These are phyloP conservation scores for Myripristis jacobus DNA, from an alignment of 2,797 vertebrate genomes.

Conservation along the genomic window DNA sequence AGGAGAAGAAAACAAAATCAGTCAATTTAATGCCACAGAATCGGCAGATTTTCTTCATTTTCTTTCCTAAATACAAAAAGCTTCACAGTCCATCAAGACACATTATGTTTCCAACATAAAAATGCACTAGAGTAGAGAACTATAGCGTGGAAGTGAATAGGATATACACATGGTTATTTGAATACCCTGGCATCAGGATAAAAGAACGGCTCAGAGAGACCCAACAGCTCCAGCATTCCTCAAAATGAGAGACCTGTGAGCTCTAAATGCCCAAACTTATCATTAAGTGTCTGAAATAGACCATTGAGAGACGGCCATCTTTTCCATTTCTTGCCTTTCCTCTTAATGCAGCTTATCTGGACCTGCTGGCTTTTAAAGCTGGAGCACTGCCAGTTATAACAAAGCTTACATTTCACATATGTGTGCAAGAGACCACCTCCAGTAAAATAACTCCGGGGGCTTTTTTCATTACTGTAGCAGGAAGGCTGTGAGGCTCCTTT, in stretches of 20 bases:
- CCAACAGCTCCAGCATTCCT: background rate
- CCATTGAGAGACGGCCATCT: constrained; percentile 16
- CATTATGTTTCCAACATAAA: background rate
- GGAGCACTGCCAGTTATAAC: constrained; percentile 34
- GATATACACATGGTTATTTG: background rate
- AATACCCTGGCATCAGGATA: background rate
- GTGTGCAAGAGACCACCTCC: constrained; percentile 44
- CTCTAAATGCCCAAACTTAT: background rate
- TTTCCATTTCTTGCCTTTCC: background rate
- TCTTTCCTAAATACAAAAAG: too few relatives aligned
- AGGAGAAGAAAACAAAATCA: background rate
- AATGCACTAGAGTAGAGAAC: background rate
- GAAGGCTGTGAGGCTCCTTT: constrained; percentile 59
- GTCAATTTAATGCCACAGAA: background rate
- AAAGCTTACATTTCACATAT: constrained; percentile 59
- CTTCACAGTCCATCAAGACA: background rate
- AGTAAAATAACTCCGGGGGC: constrained; percentile 33
- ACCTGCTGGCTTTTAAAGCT: constrained; percentile 33
- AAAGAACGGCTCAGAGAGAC: background rate
- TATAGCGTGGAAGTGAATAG: too few relatives aligned
- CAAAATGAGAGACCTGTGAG: constrained; percentile 18
- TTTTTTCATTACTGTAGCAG: constrained; percentile 45
- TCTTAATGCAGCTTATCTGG: constrained; percentile 5
- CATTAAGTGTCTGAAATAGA: constrained; percentile 20
- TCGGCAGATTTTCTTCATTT: background rate